Conservation (phyloP, 37 sponge, comb jelly and placozoan species). For the Crambe crambe region DNA sequence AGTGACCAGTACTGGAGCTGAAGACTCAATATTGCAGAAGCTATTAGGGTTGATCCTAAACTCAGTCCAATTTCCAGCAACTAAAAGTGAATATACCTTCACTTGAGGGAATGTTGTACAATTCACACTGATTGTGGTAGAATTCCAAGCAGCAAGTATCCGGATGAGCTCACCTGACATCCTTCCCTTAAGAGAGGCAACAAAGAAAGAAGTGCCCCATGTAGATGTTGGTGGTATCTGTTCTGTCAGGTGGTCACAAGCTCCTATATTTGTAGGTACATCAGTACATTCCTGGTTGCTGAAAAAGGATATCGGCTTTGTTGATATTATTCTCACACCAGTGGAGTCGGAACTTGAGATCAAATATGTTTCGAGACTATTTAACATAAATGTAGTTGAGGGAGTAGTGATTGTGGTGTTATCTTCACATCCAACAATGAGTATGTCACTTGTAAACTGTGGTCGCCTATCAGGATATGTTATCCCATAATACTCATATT, state of each 20-base stretch:
- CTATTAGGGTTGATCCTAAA: neutral
- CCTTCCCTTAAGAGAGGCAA: slow-evolving; percentile 29
- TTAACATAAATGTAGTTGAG: slow-evolving; percentile 13
- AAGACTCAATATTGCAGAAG: slow-evolving; percentile 46
- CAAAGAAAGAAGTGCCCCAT: slow-evolving; percentile 54
- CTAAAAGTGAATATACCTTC: neutral
- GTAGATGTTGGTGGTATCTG: slow-evolving; percentile 62
- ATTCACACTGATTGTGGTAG: slow-evolving; percentile 4
- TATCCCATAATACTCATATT: no score
- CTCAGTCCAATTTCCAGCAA: slow-evolving; percentile 22
- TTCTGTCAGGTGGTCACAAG: slow-evolving; percentile 61
- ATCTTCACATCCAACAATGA: slow-evolving; percentile 53
- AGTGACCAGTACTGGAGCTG: slow-evolving; percentile 39
- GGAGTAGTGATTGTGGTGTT: slow-evolving; percentile 35
- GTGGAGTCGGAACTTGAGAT: slow-evolving; percentile 20
- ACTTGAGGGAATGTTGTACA: neutral
- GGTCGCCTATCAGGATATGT: no score
- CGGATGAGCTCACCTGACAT: slow-evolving; percentile 4
- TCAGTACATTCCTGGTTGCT: slow-evolving; percentile 24
- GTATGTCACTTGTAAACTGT: slow-evolving; percentile 1
- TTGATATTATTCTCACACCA: slow-evolving; percentile 27
- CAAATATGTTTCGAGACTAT: slow-evolving; percentile 2
- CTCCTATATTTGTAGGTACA: neutral
- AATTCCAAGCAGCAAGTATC: slow-evolving; percentile 27
- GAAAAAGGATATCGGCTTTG: slow-evolving; percentile 37